A percentile compares a stretch with the other conserved stretches of the same genome.
Evolutionary conservation across 2,113 vertebrate species (phyloP).

Genomic region (Natator depressus): DNA sequence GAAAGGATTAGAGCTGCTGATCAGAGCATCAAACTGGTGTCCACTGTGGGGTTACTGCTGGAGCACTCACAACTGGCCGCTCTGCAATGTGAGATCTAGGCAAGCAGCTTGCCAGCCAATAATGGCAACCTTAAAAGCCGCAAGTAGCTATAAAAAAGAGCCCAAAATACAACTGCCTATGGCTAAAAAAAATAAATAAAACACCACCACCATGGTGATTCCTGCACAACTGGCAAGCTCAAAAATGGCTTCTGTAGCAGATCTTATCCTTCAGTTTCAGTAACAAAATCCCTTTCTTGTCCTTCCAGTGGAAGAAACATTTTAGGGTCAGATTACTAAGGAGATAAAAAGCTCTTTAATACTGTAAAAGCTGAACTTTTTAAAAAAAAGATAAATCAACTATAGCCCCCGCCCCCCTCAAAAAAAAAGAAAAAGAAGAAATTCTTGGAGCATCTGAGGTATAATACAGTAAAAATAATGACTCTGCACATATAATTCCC

Average conservation of each 20-base stretch:
- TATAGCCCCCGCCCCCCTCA: not conserved
- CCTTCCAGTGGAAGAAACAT: not conserved
- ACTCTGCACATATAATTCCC: not conserved
- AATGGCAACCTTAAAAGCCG: not conserved
- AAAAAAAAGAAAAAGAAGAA: no score
- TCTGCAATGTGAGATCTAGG: not conserved
- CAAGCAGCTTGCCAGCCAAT: conserved; percentile 1
- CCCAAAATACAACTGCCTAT: conserved; percentile 15
- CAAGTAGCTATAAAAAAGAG: not conserved
- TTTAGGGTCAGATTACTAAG: not conserved
- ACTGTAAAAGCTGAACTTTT: not conserved
- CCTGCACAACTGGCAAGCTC: not conserved
- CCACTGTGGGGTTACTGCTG: not conserved
- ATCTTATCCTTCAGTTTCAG: not conserved
- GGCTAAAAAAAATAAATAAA: conserved; percentile 5
- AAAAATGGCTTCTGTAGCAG: not conserved
- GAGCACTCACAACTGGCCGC: not conserved
- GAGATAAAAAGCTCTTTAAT: not conserved
- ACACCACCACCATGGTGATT: not conserved
- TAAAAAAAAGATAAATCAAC: not conserved
- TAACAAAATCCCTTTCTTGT: not conserved
- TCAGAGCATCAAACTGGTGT: not conserved
- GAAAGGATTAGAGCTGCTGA: not conserved
- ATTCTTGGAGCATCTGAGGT: not conserved
- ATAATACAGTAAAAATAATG: conserved; percentile 4